These are phyloP conservation scores for Engystomops pustulosus DNA, from an alignment of 2,113 vertebrate genomes.

Conservation along the genomic window DNA sequence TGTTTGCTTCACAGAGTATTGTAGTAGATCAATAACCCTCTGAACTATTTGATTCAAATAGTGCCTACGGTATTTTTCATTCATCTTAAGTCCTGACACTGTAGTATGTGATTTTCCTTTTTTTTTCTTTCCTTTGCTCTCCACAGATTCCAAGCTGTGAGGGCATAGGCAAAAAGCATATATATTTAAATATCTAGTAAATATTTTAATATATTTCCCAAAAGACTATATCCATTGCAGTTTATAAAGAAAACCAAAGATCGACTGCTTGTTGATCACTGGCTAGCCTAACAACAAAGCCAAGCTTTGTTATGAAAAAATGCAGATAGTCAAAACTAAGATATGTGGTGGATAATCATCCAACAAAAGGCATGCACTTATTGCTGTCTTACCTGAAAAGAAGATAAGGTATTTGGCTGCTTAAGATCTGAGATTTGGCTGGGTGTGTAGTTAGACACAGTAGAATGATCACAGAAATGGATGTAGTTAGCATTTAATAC, in stretches of 20 bases:
- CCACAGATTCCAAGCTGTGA: slow-evolving; percentile 8
- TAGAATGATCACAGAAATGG: slow-evolving; percentile 70
- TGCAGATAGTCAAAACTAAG: neutral
- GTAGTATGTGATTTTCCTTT: slow-evolving; percentile 24
- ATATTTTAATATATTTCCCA: slow-evolving; percentile 17
- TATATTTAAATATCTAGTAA: slow-evolving; percentile 28
- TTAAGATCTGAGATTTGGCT: slow-evolving; percentile 64
- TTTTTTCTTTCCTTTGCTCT: slow-evolving; percentile 33
- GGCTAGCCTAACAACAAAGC: slow-evolving; percentile 18
- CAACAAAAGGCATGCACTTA: slow-evolving; percentile 59
- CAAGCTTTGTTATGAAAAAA: slow-evolving; percentile 24
- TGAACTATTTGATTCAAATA: slow-evolving; percentile 56
- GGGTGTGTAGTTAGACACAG: slow-evolving; percentile 68
- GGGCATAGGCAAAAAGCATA: slow-evolving; percentile 18
- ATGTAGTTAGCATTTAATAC: slow-evolving; percentile 74
- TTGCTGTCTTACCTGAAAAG: slow-evolving; percentile 56
- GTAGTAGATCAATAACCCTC: slow-evolving; percentile 58
- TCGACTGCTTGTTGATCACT: neutral
- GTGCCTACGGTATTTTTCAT: slow-evolving; percentile 56
- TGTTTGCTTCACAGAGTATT: slow-evolving; percentile 42
- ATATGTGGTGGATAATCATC: slow-evolving; percentile 60
- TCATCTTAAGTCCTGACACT: slow-evolving; percentile 39
- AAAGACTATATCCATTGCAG: neutral
- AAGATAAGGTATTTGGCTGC: slow-evolving; percentile 62
- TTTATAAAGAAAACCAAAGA: neutral